A percentile compares a stretch with the other conserved stretches of the same genome.
Conservation (phyloP, 2,888 invertebrate genomes). For the Cyaniris semiargus region DNA sequence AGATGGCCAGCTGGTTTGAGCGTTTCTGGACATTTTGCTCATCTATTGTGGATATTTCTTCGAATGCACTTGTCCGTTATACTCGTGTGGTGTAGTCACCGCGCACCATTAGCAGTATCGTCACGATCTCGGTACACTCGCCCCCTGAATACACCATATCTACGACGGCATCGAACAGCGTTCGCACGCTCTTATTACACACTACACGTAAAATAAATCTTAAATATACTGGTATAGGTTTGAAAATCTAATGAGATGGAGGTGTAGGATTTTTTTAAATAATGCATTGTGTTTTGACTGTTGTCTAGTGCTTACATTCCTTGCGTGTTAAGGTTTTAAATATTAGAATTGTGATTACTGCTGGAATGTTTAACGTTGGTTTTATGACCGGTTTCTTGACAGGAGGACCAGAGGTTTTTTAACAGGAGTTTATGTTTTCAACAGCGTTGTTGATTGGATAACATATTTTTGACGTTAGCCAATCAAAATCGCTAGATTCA, state of each 20-base stretch:
- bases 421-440: background rate
- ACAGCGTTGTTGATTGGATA: too few relatives aligned
- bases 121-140: constrained; percentile 55
- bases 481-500: too few relatives aligned
- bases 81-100: constrained; percentile 7
- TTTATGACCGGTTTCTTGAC: background rate
- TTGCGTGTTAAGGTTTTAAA: background rate
- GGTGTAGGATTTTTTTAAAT: constrained; percentile 10
- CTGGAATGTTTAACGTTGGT: background rate
- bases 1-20: background rate
- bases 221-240: background rate
- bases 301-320: constrained; percentile 8
- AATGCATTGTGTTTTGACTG: constrained; percentile 14
- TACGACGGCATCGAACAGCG: constrained; percentile 46
- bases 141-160: constrained; percentile 55
- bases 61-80: constrained; percentile 27
- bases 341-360: background rate
- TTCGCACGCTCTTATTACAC: constrained; percentile 45
- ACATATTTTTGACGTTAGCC: too few relatives aligned
- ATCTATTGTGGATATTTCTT: background rate
- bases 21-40: background rate
- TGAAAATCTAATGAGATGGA: background rate
- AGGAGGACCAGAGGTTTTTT: background rate
- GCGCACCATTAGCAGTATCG: constrained; percentile 56
- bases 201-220: background rate